Evolutionary conservation across 2,797 vertebrate species (phyloP), one percentile per base, ranked within the genome.

Genomic region (Poeciliopsis gracilis): DNA sequence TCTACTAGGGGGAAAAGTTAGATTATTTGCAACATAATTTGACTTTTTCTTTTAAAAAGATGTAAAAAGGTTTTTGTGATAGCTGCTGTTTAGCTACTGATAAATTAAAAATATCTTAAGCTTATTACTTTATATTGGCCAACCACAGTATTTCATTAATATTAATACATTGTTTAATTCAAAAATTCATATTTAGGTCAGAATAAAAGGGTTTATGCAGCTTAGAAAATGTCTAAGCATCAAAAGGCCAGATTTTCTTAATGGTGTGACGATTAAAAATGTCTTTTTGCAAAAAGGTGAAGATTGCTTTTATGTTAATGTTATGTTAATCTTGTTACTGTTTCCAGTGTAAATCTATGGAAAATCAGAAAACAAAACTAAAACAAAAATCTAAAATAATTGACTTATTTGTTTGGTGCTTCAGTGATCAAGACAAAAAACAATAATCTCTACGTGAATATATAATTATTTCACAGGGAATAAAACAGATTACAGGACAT

Each of bases 401-500:
- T 51, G 7, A 9, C 18, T 23, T 51, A 57, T 28, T 57, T 55
- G 53, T 55, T 55, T 10, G 53, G 23, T 13, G 15, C 28, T 33
- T 15, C 33, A 61, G 6, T 33, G 28, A 61, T 25, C 15, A 15
- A 61, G 28, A n/a, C 25, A 11, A 20, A 46, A 51, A 9, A 8
- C 23, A 7, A 61, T 30, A 16, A 61, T 7, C 30, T 33, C 57
- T 33, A 28, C 59, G 18, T 33, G 15, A 7, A 63, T 63, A 33
- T 36, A 3, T 63, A 0, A 63, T 63, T 18, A 36, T 63, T 63
- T 36, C 59, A 74, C 49, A 38, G 5, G 73, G 38, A 69, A 67
- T 41, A 13, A 70, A 75, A 73, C 79, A 4, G 43, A 77, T 47
- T 36, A 51, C 36, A 79, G 66, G 36, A 70, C 28, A 53, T 6